Percentiles rank a stretch among this genome's conserved stretches.
Evolutionary conservation across 2,113 vertebrate genomes (phyloP).

Genomic region (Mesocricetus auratus): DNA sequence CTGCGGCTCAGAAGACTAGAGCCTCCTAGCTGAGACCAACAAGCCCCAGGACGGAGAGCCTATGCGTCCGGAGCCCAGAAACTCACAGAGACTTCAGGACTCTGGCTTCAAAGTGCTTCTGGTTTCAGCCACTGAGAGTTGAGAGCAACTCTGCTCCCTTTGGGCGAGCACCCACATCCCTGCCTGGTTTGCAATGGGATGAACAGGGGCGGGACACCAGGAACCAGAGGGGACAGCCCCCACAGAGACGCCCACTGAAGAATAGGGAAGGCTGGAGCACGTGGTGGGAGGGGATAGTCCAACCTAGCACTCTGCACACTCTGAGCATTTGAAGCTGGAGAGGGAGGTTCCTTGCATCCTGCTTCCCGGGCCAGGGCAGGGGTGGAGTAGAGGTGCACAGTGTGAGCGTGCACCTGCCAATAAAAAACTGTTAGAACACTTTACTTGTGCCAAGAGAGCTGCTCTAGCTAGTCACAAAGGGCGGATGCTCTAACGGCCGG

Average conservation of each 20-base stretch:
- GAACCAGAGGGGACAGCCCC: not conserved
- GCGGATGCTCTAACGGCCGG: not conserved
- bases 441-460: not conserved
- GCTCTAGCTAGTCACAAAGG: not conserved
- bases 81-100: conserved; percentile 35
- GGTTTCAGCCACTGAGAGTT: not conserved
- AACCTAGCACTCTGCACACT: conserved; percentile 9
- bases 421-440: not conserved
- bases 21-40: not conserved
- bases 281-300: conserved; percentile 38
- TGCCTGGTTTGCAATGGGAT: not conserved
- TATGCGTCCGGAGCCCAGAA: not conserved
- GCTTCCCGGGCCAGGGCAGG: not conserved
- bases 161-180: not conserved
- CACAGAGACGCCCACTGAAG: conserved; percentile 27
- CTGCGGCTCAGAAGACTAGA: not conserved
- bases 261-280: not conserved
- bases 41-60: not conserved
- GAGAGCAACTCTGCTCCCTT: not conserved
- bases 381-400: not conserved
- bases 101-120: not conserved
- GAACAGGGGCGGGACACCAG: not conserved
- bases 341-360: not conserved
- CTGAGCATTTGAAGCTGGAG: not conserved
- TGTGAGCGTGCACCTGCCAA: not conserved